Base-by-base conservation (phyloP, 2,888 invertebrate species). In the Dermolepida albohirtum region DNA sequence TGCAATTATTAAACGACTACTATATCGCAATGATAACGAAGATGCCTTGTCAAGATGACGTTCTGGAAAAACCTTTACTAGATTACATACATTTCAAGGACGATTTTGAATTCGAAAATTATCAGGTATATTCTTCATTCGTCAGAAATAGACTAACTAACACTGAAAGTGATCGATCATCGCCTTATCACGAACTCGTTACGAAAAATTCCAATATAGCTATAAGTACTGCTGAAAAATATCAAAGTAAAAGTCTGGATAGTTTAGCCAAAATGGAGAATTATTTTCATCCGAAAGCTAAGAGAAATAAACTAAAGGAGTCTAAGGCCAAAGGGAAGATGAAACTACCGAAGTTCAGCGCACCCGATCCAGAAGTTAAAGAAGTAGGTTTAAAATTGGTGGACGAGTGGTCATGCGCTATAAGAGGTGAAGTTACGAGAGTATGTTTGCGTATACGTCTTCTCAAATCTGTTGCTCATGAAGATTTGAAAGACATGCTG, bases 331-430 rank as follows among this genome's bases (percentile, higher is more conserved):
- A 69, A 40, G 51, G 10, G 7, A 63, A 64, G 10, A 16, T 43
- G 7, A 66, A 70, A 34, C 62, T 71, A 27, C 73, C 73, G 1
- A 66, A 70, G 64, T 70, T 71, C 59, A 67, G 51, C 10, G 75
- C 72, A 59, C 75, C 74, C 4, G 67, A 64, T 2, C 55, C 67
- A 0, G 74, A 74, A 6, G 76, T 80, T 0, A 77, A 77, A 66
- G 74, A 78, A 59, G 75, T 74, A 73, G 64, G 84, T 81, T 76
- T 84, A 79, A 78, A 78, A 78, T 49, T 87, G 73, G 77, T 87
- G 12, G 84, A 86, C 22, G 89, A 90, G 79, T 90, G 89, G 88
- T 81, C 81, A 14, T 84, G 85, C 78, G 88, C 86, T 8, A 78
- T 87, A 4, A 83, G 84, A 64, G 89, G 87, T 22, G 90, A 90